A percentile compares a stretch with the other conserved stretches of the same genome.
phyloP scores from a whole-genome alignment of 1,140 invertebrate genomes.

The Tetranychus urticae region DNA sequence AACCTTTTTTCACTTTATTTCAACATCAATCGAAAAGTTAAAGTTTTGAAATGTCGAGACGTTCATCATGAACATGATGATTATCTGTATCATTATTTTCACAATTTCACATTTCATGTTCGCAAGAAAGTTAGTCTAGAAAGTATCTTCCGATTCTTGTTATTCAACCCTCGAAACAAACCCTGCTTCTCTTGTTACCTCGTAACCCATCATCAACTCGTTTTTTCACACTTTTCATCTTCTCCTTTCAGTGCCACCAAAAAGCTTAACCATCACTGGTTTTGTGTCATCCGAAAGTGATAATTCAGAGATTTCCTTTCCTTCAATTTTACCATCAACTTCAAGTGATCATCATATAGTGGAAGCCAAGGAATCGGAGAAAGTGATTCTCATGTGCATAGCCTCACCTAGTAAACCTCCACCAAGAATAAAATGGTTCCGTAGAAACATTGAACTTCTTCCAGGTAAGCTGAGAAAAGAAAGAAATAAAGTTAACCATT shows the following conservation, averaged over 20 bases:
- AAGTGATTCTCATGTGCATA: slow-evolving; percentile 49
- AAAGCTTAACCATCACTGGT: slow-evolving; percentile 3
- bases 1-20: too few relatives aligned
- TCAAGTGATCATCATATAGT: slow-evolving; percentile 22
- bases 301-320: not conserved
- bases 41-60: too few relatives aligned
- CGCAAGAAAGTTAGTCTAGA: too few relatives aligned
- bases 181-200: too few relatives aligned
- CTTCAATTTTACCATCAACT: not conserved
- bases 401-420: slow-evolving; percentile 64
- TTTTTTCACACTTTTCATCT: not conserved
- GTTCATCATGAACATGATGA: too few relatives aligned
- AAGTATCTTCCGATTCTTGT: too few relatives aligned
- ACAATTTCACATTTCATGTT: too few relatives aligned
- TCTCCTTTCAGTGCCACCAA: slow-evolving; percentile 1
- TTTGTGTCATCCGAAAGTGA: not conserved
- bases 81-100: too few relatives aligned
- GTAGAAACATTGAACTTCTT: slow-evolving; percentile 25
- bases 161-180: too few relatives aligned
- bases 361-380: slow-evolving; percentile 57
- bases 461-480: slow-evolving; percentile 6
- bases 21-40: too few relatives aligned
- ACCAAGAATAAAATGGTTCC: slow-evolving; percentile 61
- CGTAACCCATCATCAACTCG: not conserved
- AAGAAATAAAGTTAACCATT: too few relatives aligned